A percentile compares a stretch with the other conserved stretches of the same genome.
phyloP scores from a whole-genome alignment of 1,140 invertebrate genomes.

The Trigoniulus corallinus region DNA sequence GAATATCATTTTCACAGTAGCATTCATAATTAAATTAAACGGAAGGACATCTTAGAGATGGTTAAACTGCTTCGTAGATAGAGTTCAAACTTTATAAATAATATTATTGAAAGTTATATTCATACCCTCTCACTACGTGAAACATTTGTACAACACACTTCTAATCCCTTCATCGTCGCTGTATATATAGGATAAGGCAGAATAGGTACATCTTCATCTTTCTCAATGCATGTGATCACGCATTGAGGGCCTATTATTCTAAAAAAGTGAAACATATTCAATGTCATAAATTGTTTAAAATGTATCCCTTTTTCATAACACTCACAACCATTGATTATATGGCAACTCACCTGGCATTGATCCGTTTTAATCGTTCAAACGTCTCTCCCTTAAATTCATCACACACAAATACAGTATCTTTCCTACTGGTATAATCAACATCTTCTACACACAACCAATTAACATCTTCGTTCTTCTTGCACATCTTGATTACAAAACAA shows the following conservation, averaged over 20 bases:
- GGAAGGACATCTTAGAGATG: neutral
- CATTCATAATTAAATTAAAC: neutral
- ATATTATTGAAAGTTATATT: too few species aligned
- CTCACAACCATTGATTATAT: neutral
- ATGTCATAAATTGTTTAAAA: neutral
- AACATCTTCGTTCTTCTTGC: too few species aligned
- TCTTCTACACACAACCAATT: too few species aligned
- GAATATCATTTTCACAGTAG: too few species aligned
- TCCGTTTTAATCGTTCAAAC: neutral
- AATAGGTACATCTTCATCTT: constrained; percentile 40
- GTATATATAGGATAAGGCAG: constrained; percentile 56
- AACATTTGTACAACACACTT: constrained; percentile 54
- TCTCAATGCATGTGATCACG: neutral
- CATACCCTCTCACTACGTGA: constrained; percentile 39
- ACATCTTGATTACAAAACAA: too few species aligned
- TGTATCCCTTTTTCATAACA: neutral
- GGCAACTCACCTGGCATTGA: neutral
- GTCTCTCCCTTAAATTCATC: neutral
- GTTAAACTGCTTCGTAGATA: too few species aligned
- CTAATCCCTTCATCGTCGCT: constrained; percentile 56
- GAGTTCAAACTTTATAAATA: too few species aligned
- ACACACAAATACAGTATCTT: constrained; percentile 2
- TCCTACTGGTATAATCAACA: too few species aligned
- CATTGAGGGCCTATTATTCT: constrained; percentile 3
- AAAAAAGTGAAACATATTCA: neutral